Evolutionary conservation across 2,888 invertebrate species (phyloP), one percentile per base, ranked within the genome.

Genomic region (Mayetiola destructor): DNA sequence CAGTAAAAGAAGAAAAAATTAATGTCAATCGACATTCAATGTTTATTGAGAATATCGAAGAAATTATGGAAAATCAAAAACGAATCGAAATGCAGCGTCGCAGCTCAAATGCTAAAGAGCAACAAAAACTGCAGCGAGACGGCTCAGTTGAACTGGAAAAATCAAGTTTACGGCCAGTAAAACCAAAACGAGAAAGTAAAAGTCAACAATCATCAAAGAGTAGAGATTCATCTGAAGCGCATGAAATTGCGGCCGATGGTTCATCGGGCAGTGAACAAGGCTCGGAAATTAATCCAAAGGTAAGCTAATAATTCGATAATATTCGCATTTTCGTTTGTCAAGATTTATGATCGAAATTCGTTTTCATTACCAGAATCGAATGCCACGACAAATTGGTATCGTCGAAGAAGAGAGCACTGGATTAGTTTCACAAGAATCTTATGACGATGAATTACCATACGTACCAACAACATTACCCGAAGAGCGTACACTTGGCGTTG

Each of bases 391-490:
- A 57, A 78, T 71, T 20, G 67, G 69, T 58, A 61, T 65, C 4
- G 68, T 76, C 21, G 76, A 79, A 62, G 82, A 82, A 54, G 90
- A 90, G 69, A 78, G 85, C 61, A 83, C 84, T 61, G 81, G 82
- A 2, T 76, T 91, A 42, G 88, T 90, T 52, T 76, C 83, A 59
- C 82, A 88, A 67, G 88, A 89, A 67, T 89, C 89, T 37, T 85
- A 88, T 66, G 89, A 89, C 65, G 85, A 85, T 64, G 88, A 88
- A 71, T 75, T 91, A 66, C 91, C 91, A 2, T 90, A 88, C 69
- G 81, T 91, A 66, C 90, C 91, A 58, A 90, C 91, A n/a, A 91
- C 90, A 57, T 73, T 91, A 66, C 91, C 91, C 20, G 78, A 82
- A 68, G 91, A 91, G 73, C 80, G 90, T 61, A 84, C 89, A 16